Conservation (phyloP, 1,140 invertebrate species). For the Samia ricini region DNA sequence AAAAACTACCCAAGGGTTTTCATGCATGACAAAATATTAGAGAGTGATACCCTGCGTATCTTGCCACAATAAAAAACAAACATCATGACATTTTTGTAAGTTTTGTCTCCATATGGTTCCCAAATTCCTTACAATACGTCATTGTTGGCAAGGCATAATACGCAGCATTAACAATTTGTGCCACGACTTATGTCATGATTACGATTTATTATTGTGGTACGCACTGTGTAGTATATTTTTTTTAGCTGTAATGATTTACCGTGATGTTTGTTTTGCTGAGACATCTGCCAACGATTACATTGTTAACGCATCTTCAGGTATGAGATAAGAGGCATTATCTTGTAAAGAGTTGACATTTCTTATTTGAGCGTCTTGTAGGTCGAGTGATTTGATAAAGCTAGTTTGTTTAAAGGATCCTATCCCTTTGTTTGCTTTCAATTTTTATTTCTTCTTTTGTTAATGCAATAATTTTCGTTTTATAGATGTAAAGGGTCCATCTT, state of each 20-base stretch:
- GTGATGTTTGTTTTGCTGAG: constrained; percentile 69
- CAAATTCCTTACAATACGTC: constrained; percentile 66
- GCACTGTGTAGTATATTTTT: constrained; percentile 67
- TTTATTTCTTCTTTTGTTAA: constrained; percentile 18
- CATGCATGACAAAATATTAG: not conserved
- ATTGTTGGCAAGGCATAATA: constrained; percentile 72
- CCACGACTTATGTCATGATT: constrained; percentile 70
- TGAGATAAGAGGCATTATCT: constrained; percentile 70
- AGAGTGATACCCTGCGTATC: not conserved
- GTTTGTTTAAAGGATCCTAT: constrained; percentile 48
- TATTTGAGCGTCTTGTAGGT: constrained; percentile 56
- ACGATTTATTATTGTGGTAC: constrained; percentile 69
- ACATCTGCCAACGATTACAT: constrained; percentile 65
- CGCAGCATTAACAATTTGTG: constrained; percentile 72
- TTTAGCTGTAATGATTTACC: constrained; percentile 54
- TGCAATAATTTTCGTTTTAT: no score
- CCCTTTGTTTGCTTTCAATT: constrained; percentile 24
- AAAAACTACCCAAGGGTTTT: not conserved
- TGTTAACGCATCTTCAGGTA: constrained; percentile 66
- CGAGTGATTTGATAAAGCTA: constrained; percentile 67
- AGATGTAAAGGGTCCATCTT: no score
- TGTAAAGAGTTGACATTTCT: constrained; percentile 67
- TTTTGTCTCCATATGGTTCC: constrained; percentile 50
- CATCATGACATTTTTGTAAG: constrained; percentile 46
- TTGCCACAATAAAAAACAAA: constrained; percentile 30